Evolutionary conservation across 2,888 invertebrate genomes (phyloP).

Genomic region (Leptinotarsa haldemani): DNA sequence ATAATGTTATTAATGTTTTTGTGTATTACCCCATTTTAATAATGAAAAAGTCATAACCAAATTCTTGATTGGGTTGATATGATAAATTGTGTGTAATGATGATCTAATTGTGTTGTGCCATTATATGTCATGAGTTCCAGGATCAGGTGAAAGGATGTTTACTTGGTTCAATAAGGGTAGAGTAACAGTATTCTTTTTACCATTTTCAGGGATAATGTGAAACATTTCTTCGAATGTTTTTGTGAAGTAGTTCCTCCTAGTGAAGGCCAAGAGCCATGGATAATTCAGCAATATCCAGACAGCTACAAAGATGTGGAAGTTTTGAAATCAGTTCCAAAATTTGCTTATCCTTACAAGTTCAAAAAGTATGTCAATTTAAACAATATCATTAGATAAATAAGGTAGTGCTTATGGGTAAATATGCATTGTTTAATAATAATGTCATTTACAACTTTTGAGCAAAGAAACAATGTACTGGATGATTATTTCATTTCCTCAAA

Average conservation of each 20-base stretch:
- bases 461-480: too few species aligned
- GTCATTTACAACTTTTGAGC: conserved; percentile 36
- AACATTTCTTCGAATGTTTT: conserved; percentile 84
- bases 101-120: conserved; percentile 27
- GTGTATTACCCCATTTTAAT: neutral
- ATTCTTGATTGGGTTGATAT: conserved; percentile 5
- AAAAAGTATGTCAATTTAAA: conserved; percentile 70
- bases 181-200: neutral
- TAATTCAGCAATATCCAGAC: conserved; percentile 87
- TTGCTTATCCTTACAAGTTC: conserved; percentile 88
- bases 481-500: too few species aligned
- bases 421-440: conserved; percentile 34
- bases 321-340: conserved; percentile 87
- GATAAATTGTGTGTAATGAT: conserved; percentile 15
- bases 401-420: neutral
- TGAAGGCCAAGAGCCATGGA: conserved; percentile 75
- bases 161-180: neutral
- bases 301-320: conserved; percentile 86
- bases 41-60: neutral
- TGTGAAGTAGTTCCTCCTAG: conserved; percentile 82
- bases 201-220: conserved; percentile 79
- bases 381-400: neutral
- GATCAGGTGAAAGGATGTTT: conserved; percentile 63
- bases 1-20: neutral
- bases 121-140: conserved; percentile 66